Percentiles rank a stretch among this genome's conserved stretches.
Conservation (phyloP, 92 coral and sea anemone species). For the Porites lobata region DNA sequence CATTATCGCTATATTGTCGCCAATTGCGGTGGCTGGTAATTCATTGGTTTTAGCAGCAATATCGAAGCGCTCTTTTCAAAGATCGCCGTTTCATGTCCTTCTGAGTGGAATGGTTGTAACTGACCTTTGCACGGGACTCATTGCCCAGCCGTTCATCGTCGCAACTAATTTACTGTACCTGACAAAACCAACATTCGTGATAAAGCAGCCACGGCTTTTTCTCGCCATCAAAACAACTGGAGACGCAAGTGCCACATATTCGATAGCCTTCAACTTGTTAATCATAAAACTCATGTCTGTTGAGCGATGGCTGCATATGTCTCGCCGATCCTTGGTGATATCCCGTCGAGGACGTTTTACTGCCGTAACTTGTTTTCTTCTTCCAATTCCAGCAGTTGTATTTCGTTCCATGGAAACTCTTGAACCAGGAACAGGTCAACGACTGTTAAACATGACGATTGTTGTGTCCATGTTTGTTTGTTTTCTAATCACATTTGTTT, state of each 20-base stretch:
- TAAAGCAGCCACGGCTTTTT: background rate
- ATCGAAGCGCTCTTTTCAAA: background rate
- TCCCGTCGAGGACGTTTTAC: background rate
- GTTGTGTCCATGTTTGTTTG: background rate
- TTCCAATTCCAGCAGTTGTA: background rate
- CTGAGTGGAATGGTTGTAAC: constrained; percentile 22
- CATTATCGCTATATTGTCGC: constrained; percentile 2
- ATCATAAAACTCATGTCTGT: constrained; percentile 8
- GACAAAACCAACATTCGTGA: background rate
- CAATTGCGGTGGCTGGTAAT: constrained; percentile 15
- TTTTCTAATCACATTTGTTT: background rate
- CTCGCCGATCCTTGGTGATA: constrained; percentile 2
- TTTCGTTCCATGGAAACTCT: background rate
- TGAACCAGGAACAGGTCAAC: background rate
- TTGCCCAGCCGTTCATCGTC: constrained; percentile 2
- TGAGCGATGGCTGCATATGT: constrained; percentile 43
- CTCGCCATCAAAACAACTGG: background rate
- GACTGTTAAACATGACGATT: too few relatives aligned
- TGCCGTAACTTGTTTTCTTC: background rate
- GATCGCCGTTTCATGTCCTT: constrained; percentile 10
- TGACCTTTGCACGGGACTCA: constrained; percentile 22
- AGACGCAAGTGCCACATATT: background rate
- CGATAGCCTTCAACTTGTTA: background rate
- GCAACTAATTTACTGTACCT: background rate
- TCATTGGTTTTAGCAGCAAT: constrained; percentile 15